Percentiles rank a stretch among this genome's conserved stretches.
Evolutionary conservation across 2,888 invertebrate species (phyloP).

Genomic region (Cyclophora punctaria): DNA sequence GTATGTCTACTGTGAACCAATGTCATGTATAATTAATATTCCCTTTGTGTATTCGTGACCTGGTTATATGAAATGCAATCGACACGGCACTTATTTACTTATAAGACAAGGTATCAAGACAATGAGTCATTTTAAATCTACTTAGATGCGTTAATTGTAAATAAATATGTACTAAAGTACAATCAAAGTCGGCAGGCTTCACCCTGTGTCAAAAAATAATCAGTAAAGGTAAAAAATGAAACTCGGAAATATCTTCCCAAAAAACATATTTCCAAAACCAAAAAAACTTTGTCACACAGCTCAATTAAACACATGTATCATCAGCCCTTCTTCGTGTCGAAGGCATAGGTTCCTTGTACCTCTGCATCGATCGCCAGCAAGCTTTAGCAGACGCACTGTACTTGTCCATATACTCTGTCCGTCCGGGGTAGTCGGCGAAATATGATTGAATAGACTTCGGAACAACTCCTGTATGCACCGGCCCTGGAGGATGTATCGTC

Average conservation of each 20-base stretch:
- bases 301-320: conserved; percentile 52
- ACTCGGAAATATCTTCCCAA: conserved; percentile 40
- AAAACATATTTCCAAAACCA: conserved; percentile 20
- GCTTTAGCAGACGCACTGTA: conserved; percentile 76
- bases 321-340: conserved; percentile 76
- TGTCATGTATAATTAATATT: no score
- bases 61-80: no score
- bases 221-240: conserved; percentile 9
- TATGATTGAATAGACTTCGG: conserved; percentile 70
- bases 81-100: no score
- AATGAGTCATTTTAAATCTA: no score
- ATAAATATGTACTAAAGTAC: neutral
- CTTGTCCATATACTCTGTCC: conserved; percentile 78
- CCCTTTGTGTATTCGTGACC: no score
- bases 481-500: conserved; percentile 67
- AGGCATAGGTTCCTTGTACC: conserved; percentile 77
- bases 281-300: no score
- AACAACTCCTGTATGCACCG: conserved; percentile 49
- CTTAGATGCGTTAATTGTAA: no score
- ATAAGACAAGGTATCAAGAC: no score
- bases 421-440: conserved; percentile 73
- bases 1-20: no score
- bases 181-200: neutral
- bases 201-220: conserved; percentile 1
- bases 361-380: conserved; percentile 76